phyloP scores from a whole-genome alignment of 1,140 invertebrate species.

The Daktulosphaira vitifoliae region DNA sequence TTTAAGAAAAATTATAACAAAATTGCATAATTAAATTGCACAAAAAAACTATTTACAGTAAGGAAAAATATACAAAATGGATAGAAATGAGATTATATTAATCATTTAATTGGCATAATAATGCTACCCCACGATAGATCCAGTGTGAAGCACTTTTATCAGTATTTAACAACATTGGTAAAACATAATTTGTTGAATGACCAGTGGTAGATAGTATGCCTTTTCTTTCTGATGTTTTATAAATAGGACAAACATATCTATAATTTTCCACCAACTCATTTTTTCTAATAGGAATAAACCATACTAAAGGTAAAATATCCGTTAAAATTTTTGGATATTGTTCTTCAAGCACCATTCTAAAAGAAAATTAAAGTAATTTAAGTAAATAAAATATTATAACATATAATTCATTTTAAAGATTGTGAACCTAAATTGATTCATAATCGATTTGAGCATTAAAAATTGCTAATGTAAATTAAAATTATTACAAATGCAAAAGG shows the following conservation, averaged over 20 bases:
- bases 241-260: constrained; percentile 73
- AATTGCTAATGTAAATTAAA: no score
- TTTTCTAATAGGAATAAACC: constrained; percentile 46
- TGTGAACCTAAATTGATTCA: no score
- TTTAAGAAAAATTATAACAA: no score
- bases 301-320: constrained; percentile 68
- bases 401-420: no score
- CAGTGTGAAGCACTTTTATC: constrained; percentile 62
- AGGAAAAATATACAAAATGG: no score
- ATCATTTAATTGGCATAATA: constrained; percentile 71
- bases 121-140: constrained; percentile 78
- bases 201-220: constrained; percentile 79
- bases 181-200: constrained; percentile 84
- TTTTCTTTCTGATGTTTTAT: constrained; percentile 76
- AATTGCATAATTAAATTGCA: no score
- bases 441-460: no score
- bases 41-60: no score
- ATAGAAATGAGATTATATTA: constrained; percentile 45
- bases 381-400: constrained; percentile 4
- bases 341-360: constrained; percentile 55
- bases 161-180: constrained; percentile 67
- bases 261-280: constrained; percentile 41
- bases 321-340: constrained; percentile 72
- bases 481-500: no score
- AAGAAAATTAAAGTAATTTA: constrained; percentile 17